Evolutionary conservation across 2,888 invertebrate genomes (phyloP).

Genomic region (Selenia dentaria): DNA sequence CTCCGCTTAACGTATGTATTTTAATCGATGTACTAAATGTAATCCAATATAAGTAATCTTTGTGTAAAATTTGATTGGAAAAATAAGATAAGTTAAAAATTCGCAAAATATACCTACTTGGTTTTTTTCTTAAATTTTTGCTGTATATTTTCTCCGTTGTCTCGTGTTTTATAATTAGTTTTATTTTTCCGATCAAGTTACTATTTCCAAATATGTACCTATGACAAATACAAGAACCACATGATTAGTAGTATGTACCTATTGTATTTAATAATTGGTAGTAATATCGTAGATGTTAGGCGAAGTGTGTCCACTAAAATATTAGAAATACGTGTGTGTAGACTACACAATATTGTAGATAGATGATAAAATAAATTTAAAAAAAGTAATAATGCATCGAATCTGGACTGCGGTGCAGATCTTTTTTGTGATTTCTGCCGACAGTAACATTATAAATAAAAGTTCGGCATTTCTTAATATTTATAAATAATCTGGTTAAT

Average conservation of each 20-base stretch:
- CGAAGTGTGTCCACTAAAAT: constrained; percentile 55
- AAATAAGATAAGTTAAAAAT: constrained; percentile 13
- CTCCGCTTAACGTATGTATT: constrained; percentile 27
- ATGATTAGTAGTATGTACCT: constrained; percentile 7
- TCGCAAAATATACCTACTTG: too few relatives aligned
- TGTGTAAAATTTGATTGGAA: constrained; percentile 14
- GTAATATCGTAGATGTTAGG: constrained; percentile 49
- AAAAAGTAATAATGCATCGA: constrained; percentile 16
- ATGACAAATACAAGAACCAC: constrained; percentile 12
- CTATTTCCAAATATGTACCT: constrained; percentile 7
- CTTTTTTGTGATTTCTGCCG: not conserved
- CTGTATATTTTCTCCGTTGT: not conserved
- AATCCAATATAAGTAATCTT: too few relatives aligned
- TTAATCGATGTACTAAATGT: constrained; percentile 21
- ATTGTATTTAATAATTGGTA: constrained; percentile 39
- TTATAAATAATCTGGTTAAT: too few relatives aligned
- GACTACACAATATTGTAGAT: constrained; percentile 44
- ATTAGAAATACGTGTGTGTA: constrained; percentile 43
- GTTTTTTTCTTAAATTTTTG: not conserved
- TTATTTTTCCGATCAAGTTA: constrained; percentile 14
- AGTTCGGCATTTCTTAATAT: too few relatives aligned
- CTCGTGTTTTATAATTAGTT: too few relatives aligned
- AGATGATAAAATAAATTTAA: constrained; percentile 40
- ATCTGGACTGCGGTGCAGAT: not conserved
- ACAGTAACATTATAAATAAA: not conserved